A percentile compares a stretch with the other conserved stretches of the same genome.
Evolutionary conservation across 1,140 invertebrate species (phyloP).

Genomic region (Brachionus rotundiformis): DNA sequence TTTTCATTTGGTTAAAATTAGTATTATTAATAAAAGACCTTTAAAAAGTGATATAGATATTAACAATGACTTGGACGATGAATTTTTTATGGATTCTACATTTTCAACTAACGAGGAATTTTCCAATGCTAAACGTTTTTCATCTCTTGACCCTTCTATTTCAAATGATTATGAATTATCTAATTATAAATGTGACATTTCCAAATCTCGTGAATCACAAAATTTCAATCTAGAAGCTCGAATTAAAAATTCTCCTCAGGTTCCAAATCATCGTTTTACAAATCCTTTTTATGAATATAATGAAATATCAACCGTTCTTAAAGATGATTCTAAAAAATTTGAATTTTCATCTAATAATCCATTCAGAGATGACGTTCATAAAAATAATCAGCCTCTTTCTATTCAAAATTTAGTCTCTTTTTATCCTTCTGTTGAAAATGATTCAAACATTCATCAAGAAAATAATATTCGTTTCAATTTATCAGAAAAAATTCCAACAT

Average conservation of each 20-base stretch:
- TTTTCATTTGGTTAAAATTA: slow-evolving; percentile 11
- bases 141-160: slow-evolving; percentile 1
- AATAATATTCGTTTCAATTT: too few species aligned
- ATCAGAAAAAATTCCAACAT: neutral
- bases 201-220: neutral
- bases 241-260: neutral
- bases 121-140: neutral
- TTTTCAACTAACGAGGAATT: neutral
- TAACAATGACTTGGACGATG: neutral
- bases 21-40: slow-evolving; percentile 32
- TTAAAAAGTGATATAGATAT: neutral
- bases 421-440: neutral
- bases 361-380: neutral
- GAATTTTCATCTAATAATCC: neutral
- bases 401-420: neutral
- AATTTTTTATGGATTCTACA: neutral
- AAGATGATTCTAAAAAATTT: neutral
- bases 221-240: neutral
- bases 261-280: neutral
- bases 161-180: slow-evolving; percentile 14
- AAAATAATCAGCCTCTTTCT: neutral
- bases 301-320: neutral
- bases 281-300: slow-evolving; percentile 14
- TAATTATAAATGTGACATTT: neutral
- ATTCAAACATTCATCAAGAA: neutral